Percentiles rank a stretch among this genome's conserved stretches.
Conservation (phyloP, 2,113 vertebrate genomes). For the Epinephelus lanceolatus region DNA sequence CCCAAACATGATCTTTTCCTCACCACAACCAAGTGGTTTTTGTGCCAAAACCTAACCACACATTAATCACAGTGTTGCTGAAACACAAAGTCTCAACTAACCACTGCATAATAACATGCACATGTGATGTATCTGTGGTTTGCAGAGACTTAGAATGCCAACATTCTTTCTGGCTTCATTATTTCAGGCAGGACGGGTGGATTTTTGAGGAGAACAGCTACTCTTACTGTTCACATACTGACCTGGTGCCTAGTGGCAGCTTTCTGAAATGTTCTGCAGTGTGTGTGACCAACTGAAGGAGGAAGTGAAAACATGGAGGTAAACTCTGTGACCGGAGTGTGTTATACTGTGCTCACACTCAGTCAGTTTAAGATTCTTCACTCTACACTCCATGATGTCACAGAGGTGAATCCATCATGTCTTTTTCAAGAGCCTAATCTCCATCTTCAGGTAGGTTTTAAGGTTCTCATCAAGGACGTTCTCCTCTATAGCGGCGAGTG, state of each 20-base stretch:
- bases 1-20: too few relatives aligned
- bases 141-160: too few relatives aligned
- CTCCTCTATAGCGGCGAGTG: constrained; percentile 88
- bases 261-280: background rate
- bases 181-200: too few relatives aligned
- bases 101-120: too few relatives aligned
- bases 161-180: too few relatives aligned
- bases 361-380: background rate
- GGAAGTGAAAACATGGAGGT: background rate
- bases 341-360: background rate
- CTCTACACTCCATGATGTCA: background rate
- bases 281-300: background rate
- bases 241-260: background rate
- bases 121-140: too few relatives aligned
- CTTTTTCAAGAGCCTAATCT: constrained; percentile 88
- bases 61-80: too few relatives aligned
- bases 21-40: too few relatives aligned
- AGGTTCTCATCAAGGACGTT: constrained; percentile 90
- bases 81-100: too few relatives aligned
- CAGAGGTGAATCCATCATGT: constrained; percentile 5
- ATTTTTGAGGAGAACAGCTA: too few relatives aligned
- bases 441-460: constrained; percentile 91
- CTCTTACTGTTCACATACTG: background rate
- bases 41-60: too few relatives aligned
- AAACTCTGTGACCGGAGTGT: background rate